Base-by-base conservation (phyloP, 2,797 vertebrate genomes). In the Chrysocyon brachyurus region DNA sequence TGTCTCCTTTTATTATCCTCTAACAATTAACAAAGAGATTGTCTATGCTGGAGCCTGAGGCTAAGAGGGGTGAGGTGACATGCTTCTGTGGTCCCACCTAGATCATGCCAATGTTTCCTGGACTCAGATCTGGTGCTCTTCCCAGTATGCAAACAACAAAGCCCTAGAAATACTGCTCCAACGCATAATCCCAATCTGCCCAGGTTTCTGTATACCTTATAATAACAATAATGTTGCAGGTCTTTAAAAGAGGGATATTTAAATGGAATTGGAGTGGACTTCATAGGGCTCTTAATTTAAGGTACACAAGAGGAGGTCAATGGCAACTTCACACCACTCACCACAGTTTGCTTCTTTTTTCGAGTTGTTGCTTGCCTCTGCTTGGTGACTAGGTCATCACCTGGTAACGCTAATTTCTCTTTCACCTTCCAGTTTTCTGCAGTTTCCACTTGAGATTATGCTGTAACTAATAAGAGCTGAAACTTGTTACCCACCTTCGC, bases 1-100 rank as follows among this genome's bases (percentile, higher is more conserved):
- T 57, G 52, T 82, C n/a, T 87, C 21, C 68, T 6, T 70, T 75
- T 56, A 56, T 83, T n/a, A 81, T 3, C 49, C 49, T 63, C 93
- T 90, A 61, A 46, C 11, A 33, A 6, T 90, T 79, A 54, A 94
- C 64, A 77, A 90, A 90, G n/a, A 95, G 28, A 54, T 75, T 21
- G 59, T 56, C 24, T 64, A 12, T 54, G 24, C 28, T 46, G 64
- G 56, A 56, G 79, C 5, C 40, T 16, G 56, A 68, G 40, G 46
- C 68, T 63, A 11, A 16, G 66, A 92, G 8, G 72, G 3, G 36
- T 22, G 19, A 64, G 16, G 52, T 15, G 57, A 63, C n/a, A 54
- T 17, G 6, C 24, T 49, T 66, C 40, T 15, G 3, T 1, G 5
- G 46, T 91, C 46, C n/a, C 61, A 10, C 40, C 68, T 12, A 81